Evolutionary conservation across 2,797 vertebrate genomes (phyloP).

Genomic region (Bucorvus abyssinicus): DNA sequence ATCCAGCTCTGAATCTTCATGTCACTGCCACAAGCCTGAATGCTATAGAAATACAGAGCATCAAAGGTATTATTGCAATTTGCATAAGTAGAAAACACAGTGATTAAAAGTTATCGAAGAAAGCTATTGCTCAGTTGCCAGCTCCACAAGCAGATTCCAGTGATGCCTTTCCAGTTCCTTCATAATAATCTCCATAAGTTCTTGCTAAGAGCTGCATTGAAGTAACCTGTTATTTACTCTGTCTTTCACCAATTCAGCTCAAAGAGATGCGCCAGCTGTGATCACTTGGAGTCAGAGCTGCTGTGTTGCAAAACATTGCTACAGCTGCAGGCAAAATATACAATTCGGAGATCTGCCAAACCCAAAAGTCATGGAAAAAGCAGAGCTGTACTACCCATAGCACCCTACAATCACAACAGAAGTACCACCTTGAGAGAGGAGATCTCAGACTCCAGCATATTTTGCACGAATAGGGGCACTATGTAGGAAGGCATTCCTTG

Average conservation of each 20-base stretch:
- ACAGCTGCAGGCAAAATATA: conserved; percentile 39
- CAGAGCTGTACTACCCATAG: neutral
- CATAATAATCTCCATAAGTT: conserved; percentile 43
- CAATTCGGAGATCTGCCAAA: neutral
- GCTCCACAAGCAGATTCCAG: conserved; percentile 36
- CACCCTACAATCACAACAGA: fast-evolving
- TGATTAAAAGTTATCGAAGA: conserved; percentile 63
- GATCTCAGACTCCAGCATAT: neutral
- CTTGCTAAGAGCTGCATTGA: conserved; percentile 48
- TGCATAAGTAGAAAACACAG: conserved; percentile 61
- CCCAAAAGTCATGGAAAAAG: neutral
- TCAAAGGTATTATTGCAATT: conserved; percentile 47
- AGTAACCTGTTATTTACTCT: conserved; percentile 63
- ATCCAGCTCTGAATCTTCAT: conserved; percentile 8
- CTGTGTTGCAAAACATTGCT: neutral
- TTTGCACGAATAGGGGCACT: neutral
- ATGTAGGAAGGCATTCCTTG: fast-evolving
- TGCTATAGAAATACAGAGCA: neutral
- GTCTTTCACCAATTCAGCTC: conserved; percentile 60
- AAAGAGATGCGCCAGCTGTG: conserved; percentile 51
- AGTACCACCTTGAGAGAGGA: neutral
- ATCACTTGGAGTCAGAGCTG: conserved; percentile 35
- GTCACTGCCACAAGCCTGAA: conserved; percentile 3
- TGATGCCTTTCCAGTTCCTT: conserved; percentile 50
- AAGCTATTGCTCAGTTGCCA: conserved; percentile 47